Evolutionary conservation across 2,113 vertebrate genomes (phyloP), one percentile per base, ranked within the genome.

Genomic region (Polyodon spathula): DNA sequence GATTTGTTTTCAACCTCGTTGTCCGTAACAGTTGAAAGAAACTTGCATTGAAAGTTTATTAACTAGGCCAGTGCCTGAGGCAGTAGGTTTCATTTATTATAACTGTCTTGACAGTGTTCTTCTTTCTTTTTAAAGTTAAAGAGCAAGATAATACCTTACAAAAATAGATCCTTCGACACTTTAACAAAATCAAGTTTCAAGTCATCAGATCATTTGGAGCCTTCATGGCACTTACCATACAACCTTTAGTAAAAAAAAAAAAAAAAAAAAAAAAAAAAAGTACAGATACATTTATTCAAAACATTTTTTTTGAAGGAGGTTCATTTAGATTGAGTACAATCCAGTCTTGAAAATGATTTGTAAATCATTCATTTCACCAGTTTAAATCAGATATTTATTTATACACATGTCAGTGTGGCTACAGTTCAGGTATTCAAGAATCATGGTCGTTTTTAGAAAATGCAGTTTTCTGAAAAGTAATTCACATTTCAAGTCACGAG

Each of bases 31-130:
- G 85, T 89, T 89, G 87, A 89, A 90, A 88, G 87, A 88, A 90
- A 86, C 85, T 83, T 87, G 89, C 86, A 89, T 82, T 88, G 86
- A 83, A 88, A 89, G 81, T 88, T 87, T 88, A 89, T 89, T 88
- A 90, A 89, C 87, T 89, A 85, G 85, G 80, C 84, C 83, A 79
- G 68, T 84, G 86, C 87, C 88, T 71, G 73, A 78, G 84, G 85
- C 86, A 81, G 86, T 87, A 88, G 82, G 81, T 84, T 27, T 88
- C 86, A 84, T 88, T 89, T 89, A 88, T 87, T 88, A 88, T 86
- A 79, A 84, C 79, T 78, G 85, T 87, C 83, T 87, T 84, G 82
- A 79, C 84, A 89, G 84, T 87, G 87, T 90, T 86, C 84, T 87
- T 86, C 83, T 87, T 83, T 83, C 86, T 86, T 88, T 90, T 88